Percentiles rank a stretch among this genome's conserved stretches.
These are phyloP conservation scores for Pomatorhinus ruficollis DNA, from an alignment of 2,113 vertebrate species.

Conservation along the genomic window DNA sequence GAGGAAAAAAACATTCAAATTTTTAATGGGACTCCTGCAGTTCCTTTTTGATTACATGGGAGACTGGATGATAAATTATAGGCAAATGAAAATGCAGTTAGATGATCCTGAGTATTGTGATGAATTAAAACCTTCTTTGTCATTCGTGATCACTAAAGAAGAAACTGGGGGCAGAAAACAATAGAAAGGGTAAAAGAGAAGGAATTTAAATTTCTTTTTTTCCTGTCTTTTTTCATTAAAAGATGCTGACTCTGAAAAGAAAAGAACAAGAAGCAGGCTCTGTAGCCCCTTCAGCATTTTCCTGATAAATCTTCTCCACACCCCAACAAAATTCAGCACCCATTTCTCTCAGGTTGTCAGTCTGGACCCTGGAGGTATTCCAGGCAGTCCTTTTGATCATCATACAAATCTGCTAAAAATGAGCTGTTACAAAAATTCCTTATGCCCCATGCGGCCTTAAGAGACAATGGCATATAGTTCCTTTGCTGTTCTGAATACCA, in stretches of 20 bases:
- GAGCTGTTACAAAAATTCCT: neutral
- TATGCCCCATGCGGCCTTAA: neutral
- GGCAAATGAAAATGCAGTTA: neutral
- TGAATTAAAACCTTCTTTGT: neutral
- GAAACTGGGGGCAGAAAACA: neutral
- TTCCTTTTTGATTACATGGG: neutral
- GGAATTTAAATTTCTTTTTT: neutral
- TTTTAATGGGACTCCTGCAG: neutral
- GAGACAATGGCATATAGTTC: neutral
- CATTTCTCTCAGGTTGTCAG: neutral
- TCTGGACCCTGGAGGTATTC: neutral
- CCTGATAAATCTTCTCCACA: neutral
- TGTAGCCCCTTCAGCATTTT: neutral
- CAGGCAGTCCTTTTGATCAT: neutral
- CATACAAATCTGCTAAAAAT: neutral
- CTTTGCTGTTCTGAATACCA: neutral
- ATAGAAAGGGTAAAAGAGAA: neutral
- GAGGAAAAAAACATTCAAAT: neutral
- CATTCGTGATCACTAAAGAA: neutral
- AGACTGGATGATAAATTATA: neutral
- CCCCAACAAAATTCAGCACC: neutral
- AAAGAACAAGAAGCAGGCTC: neutral
- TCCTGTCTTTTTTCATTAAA: neutral
- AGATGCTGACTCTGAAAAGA: neutral
- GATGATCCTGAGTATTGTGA: neutral